Conservation (phyloP, 1,140 invertebrate genomes). For the Lucilia cuprina region DNA sequence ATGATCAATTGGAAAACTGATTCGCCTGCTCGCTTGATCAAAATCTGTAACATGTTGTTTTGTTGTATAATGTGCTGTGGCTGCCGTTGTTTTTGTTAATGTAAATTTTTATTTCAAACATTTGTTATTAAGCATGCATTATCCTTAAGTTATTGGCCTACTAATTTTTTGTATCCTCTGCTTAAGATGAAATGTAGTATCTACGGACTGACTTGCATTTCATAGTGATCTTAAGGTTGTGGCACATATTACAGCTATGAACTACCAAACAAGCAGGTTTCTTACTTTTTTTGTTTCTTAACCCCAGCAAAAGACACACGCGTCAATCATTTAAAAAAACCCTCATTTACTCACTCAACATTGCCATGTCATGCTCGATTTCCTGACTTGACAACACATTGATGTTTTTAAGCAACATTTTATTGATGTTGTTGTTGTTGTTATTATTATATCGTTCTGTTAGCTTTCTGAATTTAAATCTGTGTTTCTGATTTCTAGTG, state of each 20-base stretch:
- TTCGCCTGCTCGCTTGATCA: not conserved
- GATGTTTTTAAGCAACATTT: not conserved
- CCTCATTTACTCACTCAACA: not conserved
- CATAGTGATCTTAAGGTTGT: not conserved
- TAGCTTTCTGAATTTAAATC: too few relatives aligned
- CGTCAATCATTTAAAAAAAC: constrained; percentile 33
- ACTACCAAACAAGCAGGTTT: too few relatives aligned
- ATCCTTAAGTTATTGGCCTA: not conserved
- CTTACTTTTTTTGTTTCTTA: not conserved
- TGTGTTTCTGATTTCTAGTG: not conserved
- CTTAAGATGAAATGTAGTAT: not conserved
- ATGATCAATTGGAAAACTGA: constrained; percentile 32
- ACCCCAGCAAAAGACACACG: not conserved
- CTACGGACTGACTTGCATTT: constrained; percentile 1
- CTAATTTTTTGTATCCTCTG: not conserved
- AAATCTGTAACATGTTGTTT: not conserved
- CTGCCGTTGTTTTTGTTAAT: not conserved
- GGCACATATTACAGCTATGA: not conserved
- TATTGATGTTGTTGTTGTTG: not conserved
- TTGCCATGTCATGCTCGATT: constrained; percentile 36
- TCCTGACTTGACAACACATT: constrained; percentile 36
- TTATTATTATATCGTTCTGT: not conserved
- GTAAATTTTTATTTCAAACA: not conserved
- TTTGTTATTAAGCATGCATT: not conserved
- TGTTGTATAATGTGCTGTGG: not conserved